Base-by-base conservation (phyloP, 23 tunicate genomes). In the Halocynthia roretzi region DNA sequence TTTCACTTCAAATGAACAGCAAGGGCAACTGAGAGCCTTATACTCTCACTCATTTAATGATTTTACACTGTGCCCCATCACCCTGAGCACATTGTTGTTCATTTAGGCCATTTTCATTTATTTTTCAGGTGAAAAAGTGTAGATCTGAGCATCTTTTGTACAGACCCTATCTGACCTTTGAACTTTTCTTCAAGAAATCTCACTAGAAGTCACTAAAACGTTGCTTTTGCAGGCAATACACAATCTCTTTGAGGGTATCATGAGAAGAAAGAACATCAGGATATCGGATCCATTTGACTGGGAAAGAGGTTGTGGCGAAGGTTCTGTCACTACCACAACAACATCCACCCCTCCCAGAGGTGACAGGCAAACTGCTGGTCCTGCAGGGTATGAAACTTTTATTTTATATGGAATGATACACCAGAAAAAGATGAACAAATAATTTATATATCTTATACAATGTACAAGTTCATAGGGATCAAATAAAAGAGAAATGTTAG, bases 211-310 rank as follows among this genome's bases (percentile, higher is more conserved):
- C 64, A 58, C 18, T 14, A 31, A 31, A 0, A 31, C 44, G 1
- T 31, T 1, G 44, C 44, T 31, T 70, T 50, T 70, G 20, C 15
- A 74, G 78, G 56, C 56, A 49, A 74, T 74, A 74, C 67, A 56
- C 9, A 70, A 75, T 9, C 85, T 80, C 7, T 82, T 96, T 62
- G 80, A 90, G 14, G 61, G 83, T 12, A 83, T 95, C 8, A 96
- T 91, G 20, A 56, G 23, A 23, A 74, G 93, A 12, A 86, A 85
- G 64, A 85, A 96, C 65, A 83, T 96, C 62, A 65, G 52, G 12
- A 84, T 82, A 12, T 76, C 96, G 4, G 96, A 96, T 71, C 93
- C 95, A 52, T 96, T 81, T 76, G 99, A 96, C 67, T 96, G 99
- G 99, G 96, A 96, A 64, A 82, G 81, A 72, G 93, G 91, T 2